These are phyloP conservation scores for Aplysina aerophoba DNA, from an alignment of 37 sponge, comb jelly and placozoan species.

Conservation along the genomic window DNA sequence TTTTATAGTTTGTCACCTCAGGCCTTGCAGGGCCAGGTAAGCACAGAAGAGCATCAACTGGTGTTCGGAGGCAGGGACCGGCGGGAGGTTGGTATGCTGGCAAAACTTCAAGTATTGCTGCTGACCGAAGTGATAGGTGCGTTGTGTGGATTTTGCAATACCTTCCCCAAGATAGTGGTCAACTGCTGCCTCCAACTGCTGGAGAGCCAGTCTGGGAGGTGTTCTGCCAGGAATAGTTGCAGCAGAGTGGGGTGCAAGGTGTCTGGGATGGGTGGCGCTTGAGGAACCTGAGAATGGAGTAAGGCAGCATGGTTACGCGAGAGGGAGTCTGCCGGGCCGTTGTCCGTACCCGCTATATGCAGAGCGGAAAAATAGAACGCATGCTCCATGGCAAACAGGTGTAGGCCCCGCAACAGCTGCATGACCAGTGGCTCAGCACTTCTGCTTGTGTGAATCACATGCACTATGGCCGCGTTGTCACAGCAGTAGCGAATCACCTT, in stretches of 20 bases:
- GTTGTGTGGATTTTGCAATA: conserved; percentile 53
- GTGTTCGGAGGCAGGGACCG: conserved; percentile 48
- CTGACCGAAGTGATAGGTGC: conserved; percentile 47
- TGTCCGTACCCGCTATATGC: conserved; percentile 24
- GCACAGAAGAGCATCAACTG: conserved; percentile 36
- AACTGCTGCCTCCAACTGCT: conserved; percentile 51
- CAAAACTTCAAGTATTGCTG: conserved; percentile 40
- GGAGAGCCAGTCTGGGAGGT: conserved; percentile 59
- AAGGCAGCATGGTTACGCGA: conserved; percentile 34
- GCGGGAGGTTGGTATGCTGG: conserved; percentile 26
- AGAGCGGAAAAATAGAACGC: background rate
- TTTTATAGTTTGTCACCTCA: conserved; percentile 55
- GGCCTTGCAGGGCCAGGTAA: conserved; percentile 27
- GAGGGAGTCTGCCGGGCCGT: conserved; percentile 61
- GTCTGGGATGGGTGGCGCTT: background rate
- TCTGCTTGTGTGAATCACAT: background rate
- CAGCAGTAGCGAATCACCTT: background rate
- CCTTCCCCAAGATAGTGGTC: background rate
- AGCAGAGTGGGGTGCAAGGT: background rate
- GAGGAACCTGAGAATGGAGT: conserved; percentile 22
- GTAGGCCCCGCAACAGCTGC: background rate
- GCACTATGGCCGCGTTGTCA: background rate
- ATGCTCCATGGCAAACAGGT: background rate
- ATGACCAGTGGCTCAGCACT: background rate
- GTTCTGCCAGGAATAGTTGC: conserved; percentile 16